Evolutionary conservation across 2,113 vertebrate species (phyloP).

Genomic region (Erpornis zantholeuca): DNA sequence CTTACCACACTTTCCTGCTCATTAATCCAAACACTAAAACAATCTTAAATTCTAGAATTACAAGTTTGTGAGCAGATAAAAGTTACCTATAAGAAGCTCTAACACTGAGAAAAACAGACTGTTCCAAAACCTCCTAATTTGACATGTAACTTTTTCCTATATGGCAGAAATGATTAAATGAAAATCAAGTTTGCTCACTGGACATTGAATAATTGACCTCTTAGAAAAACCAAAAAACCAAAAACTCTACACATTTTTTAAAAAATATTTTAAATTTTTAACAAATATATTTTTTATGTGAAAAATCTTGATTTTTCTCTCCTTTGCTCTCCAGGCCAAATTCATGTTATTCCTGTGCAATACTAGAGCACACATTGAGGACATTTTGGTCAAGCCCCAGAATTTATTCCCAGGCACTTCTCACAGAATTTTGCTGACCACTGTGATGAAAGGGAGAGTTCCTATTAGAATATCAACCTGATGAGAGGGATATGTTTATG

Average conservation of each 20-base stretch:
- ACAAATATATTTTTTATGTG: not conserved
- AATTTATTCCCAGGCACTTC: not conserved
- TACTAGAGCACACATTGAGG: not conserved
- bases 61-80: not conserved
- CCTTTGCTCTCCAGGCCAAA: not conserved
- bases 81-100: not conserved
- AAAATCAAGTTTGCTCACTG: not conserved
- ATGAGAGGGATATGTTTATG: not conserved
- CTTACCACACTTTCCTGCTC: not conserved
- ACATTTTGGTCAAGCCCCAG: not conserved
- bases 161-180: not conserved
- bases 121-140: not conserved
- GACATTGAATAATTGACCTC: not conserved
- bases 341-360: not conserved
- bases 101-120: not conserved
- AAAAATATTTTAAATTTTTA: not conserved
- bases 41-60: not conserved
- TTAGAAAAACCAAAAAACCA: rapidly evolving
- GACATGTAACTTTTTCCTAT: not conserved
- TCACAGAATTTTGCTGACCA: not conserved
- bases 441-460: not conserved
- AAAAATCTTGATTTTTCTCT: not conserved
- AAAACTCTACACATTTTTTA: not conserved
- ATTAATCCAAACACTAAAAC: not conserved
- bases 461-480: not conserved